phyloP scores from a whole-genome alignment of 2,888 invertebrate genomes.

The Drosophila sordidula region DNA sequence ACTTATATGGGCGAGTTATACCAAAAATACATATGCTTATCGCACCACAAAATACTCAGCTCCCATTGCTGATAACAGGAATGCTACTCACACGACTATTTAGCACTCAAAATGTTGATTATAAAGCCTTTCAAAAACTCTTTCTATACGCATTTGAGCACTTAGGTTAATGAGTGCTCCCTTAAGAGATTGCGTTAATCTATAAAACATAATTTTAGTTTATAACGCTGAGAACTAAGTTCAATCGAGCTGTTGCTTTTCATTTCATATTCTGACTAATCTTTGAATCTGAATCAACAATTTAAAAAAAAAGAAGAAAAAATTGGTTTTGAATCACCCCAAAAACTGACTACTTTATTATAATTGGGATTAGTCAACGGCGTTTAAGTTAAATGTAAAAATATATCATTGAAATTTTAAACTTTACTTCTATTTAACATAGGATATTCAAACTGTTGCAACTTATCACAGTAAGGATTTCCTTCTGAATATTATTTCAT shows the following conservation, averaged over 20 bases:
- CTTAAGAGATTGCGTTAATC: constrained; percentile 2
- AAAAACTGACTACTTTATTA: neutral
- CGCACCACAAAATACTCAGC: constrained; percentile 52
- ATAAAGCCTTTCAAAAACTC: constrained; percentile 8
- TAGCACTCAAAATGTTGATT: constrained; percentile 33
- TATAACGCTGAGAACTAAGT: neutral
- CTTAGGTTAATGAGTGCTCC: constrained; percentile 4
- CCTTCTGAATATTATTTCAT: constrained; percentile 6
- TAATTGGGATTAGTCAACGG: too few relatives aligned
- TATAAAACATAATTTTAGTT: neutral
- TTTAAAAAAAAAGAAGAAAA: neutral
- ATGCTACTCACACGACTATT: constrained; percentile 33
- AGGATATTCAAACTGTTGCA: neutral
- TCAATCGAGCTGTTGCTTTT: neutral
- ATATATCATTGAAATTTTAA: neutral
- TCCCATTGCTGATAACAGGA: constrained; percentile 55
- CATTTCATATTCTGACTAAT: neutral
- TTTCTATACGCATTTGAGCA: constrained; percentile 11
- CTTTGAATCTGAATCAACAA: neutral
- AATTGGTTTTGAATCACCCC: neutral
- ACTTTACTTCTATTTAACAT: neutral
- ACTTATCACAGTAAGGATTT: neutral
- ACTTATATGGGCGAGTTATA: constrained; percentile 63
- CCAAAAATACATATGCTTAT: constrained; percentile 72
- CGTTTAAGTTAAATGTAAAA: too few relatives aligned